These are phyloP conservation scores for Chaetodon trifascialis DNA, from an alignment of 2,113 vertebrate species.

Conservation along the genomic window DNA sequence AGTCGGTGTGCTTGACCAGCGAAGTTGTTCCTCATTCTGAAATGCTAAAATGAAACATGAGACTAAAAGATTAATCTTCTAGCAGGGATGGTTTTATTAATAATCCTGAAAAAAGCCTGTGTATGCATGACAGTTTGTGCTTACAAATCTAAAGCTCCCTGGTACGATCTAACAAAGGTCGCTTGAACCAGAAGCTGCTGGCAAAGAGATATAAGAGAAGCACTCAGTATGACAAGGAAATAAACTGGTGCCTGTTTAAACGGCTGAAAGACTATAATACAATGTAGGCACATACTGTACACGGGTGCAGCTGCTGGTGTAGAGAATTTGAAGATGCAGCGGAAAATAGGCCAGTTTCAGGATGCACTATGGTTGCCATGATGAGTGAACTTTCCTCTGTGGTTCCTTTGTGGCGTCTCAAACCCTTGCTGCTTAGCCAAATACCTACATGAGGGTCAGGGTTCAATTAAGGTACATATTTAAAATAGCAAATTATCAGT, in stretches of 20 bases:
- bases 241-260: neutral
- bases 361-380: neutral
- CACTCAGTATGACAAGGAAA: neutral
- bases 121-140: neutral
- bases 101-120: neutral
- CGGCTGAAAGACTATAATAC: neutral
- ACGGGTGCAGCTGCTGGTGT: neutral
- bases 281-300: neutral
- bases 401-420: neutral
- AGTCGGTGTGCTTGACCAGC: neutral
- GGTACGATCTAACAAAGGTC: neutral
- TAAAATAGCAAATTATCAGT: neutral
- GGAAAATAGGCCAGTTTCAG: neutral
- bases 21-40: neutral
- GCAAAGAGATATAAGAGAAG: neutral
- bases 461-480: neutral
- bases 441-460: neutral
- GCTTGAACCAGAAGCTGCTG: neutral
- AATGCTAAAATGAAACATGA: slow-evolving; percentile 11
- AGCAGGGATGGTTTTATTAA: neutral
- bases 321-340: neutral
- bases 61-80: slow-evolving; percentile 2
- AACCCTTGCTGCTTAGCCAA: neutral
- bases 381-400: neutral
- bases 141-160: neutral